Percentiles rank a stretch among this genome's conserved stretches.
phyloP scores from a whole-genome alignment of 2,888 invertebrate species.

The Sminthurinus aureus region DNA sequence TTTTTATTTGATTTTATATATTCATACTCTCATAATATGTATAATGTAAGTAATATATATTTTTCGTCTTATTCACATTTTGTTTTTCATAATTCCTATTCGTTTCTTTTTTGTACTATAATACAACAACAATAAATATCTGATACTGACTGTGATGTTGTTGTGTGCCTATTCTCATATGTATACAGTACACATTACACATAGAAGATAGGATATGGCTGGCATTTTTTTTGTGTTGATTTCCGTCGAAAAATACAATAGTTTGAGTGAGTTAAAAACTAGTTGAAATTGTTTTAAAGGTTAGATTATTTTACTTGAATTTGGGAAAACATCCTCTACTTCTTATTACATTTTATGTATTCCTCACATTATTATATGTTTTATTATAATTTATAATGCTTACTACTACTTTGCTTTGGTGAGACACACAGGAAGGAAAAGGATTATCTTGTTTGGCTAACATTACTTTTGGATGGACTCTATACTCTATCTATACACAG shows the following conservation, averaged over 20 bases:
- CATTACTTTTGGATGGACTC: constrained; percentile 26
- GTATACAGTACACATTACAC: too few relatives aligned
- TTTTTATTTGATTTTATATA: background rate
- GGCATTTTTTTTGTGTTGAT: constrained; percentile 19
- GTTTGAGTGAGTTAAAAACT: background rate
- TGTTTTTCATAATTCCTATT: too few relatives aligned
- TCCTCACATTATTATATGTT: background rate
- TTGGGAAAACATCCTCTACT: constrained; percentile 7
- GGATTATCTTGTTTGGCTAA: constrained; percentile 31
- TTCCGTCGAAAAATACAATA: background rate
- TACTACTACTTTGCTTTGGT: background rate
- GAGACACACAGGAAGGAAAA: constrained; percentile 33
- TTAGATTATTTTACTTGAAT: constrained; percentile 37
- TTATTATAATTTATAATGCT: too few relatives aligned
- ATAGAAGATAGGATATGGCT: constrained; percentile 19
- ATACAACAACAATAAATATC: too few relatives aligned
- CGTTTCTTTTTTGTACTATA: too few relatives aligned
- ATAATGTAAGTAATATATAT: too few relatives aligned
- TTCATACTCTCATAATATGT: background rate
- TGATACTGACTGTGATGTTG: too few relatives aligned
- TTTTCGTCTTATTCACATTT: too few relatives aligned
- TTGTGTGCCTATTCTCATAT: too few relatives aligned
- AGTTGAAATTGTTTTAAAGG: constrained; percentile 36
- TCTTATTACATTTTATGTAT: too few relatives aligned
- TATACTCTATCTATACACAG: too few relatives aligned